These are phyloP conservation scores for Oplegnathus fasciatus DNA, from an alignment of 2,113 vertebrate species.

Conservation along the genomic window DNA sequence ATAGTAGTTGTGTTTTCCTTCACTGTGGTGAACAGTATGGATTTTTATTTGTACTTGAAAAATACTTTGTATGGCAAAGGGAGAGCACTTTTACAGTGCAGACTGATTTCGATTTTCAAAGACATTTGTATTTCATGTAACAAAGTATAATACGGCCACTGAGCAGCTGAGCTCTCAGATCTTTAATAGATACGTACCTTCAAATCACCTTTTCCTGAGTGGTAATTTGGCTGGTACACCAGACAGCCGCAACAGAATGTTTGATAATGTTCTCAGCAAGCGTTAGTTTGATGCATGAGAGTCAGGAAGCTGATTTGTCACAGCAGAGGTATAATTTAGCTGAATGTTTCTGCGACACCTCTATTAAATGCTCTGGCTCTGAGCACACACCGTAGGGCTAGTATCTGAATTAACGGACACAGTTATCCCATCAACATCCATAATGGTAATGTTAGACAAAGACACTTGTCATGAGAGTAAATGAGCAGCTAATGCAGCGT, in stretches of 20 bases:
- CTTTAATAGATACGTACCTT: conserved; percentile 30
- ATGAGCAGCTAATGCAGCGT: conserved; percentile 25
- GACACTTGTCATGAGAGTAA: conserved; percentile 32
- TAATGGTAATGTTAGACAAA: conserved; percentile 42
- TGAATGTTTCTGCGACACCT: conserved; percentile 47
- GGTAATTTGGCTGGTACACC: conserved; percentile 35
- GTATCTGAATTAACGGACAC: conserved; percentile 22
- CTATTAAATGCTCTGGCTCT: conserved; percentile 27
- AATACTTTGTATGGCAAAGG: background rate
- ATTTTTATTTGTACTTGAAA: too few species aligned
- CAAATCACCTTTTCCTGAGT: conserved; percentile 36
- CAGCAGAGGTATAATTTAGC: conserved; percentile 52
- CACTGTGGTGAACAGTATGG: too few species aligned
- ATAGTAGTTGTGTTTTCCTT: background rate
- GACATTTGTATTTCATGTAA: conserved; percentile 29
- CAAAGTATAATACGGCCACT: conserved; percentile 8
- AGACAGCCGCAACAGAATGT: conserved; percentile 22
- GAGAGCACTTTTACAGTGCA: background rate
- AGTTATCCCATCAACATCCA: conserved; percentile 42
- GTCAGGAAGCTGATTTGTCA: conserved; percentile 50
- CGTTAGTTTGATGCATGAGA: conserved; percentile 59
- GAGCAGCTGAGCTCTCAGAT: conserved; percentile 12
- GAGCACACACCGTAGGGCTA: background rate
- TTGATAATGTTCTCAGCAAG: conserved; percentile 47
- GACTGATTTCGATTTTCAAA: conserved; percentile 24